phyloP scores from a whole-genome alignment of 2,888 invertebrate genomes.

The Liodrosophila aerea region DNA sequence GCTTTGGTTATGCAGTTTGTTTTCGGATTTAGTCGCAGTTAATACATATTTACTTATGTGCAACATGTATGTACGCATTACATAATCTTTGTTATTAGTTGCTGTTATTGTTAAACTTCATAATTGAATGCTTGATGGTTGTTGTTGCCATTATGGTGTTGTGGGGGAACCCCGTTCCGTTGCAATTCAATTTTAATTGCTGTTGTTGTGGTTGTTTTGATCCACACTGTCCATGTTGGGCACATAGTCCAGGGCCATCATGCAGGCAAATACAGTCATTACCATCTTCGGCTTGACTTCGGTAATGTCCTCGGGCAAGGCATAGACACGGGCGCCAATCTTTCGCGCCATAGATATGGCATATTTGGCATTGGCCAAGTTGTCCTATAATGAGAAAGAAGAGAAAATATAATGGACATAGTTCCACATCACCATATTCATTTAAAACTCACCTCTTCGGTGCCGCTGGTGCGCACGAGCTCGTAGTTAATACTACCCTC shows the following conservation, averaged over 20 bases:
- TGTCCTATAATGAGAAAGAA: conserved; percentile 86
- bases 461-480: conserved; percentile 90
- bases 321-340: conserved; percentile 98
- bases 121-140: conserved; percentile 46
- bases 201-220: conserved; percentile 78
- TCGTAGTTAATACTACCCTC: conserved; percentile 98
- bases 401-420: neutral
- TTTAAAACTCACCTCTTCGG: conserved; percentile 87
- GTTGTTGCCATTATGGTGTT: conserved; percentile 25
- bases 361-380: conserved; percentile 98
- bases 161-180: conserved; percentile 1
- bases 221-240: conserved; percentile 89
- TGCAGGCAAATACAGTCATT: conserved; percentile 99
- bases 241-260: conserved; percentile 98
- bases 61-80: no score
- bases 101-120: conserved; percentile 20
- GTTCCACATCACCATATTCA: neutral
- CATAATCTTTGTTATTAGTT: conserved; percentile 16
- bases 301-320: conserved; percentile 98
- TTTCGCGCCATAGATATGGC: conserved; percentile 99
- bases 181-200: conserved; percentile 20
- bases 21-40: no score
- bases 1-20: no score
- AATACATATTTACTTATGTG: no score
- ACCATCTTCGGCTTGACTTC: conserved; percentile 99